Percentiles rank a stretch among this genome's conserved stretches.
These are phyloP conservation scores for Trochalopteron elliotii DNA, from an alignment of 2,113 vertebrate species.

Conservation along the genomic window DNA sequence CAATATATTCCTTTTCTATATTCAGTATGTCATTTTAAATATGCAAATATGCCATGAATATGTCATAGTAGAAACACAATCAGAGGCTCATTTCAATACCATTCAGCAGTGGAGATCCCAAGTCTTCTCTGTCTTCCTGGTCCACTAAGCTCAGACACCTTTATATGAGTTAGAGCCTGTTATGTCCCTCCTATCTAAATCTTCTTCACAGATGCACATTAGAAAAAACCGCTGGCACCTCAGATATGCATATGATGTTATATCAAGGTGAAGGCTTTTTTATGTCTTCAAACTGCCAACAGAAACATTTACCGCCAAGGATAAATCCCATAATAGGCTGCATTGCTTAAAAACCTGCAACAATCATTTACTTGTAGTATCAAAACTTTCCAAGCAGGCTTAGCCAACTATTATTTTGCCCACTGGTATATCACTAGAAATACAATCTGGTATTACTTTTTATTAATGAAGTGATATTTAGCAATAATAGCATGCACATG, in stretches of 20 bases:
- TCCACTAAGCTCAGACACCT: conserved; percentile 35
- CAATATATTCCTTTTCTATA: background rate
- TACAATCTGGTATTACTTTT: conserved; percentile 20
- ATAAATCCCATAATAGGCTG: conserved; percentile 53
- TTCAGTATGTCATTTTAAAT: background rate
- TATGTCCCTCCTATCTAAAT: conserved; percentile 15
- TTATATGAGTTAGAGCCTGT: conserved; percentile 31
- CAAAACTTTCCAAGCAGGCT: background rate
- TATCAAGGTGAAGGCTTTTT: conserved; percentile 45
- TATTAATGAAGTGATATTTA: conserved; percentile 57
- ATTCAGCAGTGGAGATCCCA: background rate
- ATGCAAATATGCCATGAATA: background rate
- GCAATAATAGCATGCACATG: conserved; percentile 11
- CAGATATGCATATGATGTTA: conserved; percentile 22
- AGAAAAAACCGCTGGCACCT: conserved; percentile 46
- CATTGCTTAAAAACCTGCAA: conserved; percentile 26
- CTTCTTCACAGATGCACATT: conserved; percentile 25
- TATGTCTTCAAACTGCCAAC: conserved; percentile 26
- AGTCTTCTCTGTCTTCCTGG: conserved; percentile 18
- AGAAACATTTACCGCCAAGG: conserved; percentile 43
- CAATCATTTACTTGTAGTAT: conserved; percentile 18
- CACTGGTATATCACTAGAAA: conserved; percentile 28
- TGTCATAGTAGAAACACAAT: background rate
- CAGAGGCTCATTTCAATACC: background rate
- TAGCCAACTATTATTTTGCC: conserved; percentile 39